Conservation (phyloP, 2,113 vertebrate species). For the mouse (Mus musculus) region GRCm39 chrX:61266501-61267000, state of each 20-base stretch:
- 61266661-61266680: conserved; percentile 54
- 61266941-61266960: neutral
- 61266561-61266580: conserved; percentile 28
- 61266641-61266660: neutral
- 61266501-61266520: neutral
- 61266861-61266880: conserved; percentile 64
- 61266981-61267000: neutral
- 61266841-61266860: conserved; percentile 52
- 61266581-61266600: conserved; percentile 29
- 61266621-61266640: conserved; percentile 2
- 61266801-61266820: conserved; percentile 45
- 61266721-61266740: conserved; percentile 59
- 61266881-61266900: conserved; percentile 64
- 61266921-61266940: neutral
- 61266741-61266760: neutral
- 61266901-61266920: neutral
- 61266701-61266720: neutral
- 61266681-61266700: conserved; percentile 24
- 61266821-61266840: conserved; percentile 37
- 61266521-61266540: conserved; percentile 38
- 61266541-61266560: conserved; percentile 22
- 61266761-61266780: neutral
- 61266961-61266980: neutral
- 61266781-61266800: conserved; percentile 27
- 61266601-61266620: conserved; percentile 55